Evolutionary conservation across 2,113 vertebrate genomes (phyloP).

Genomic region (Porphyrio hochstetteri): DNA sequence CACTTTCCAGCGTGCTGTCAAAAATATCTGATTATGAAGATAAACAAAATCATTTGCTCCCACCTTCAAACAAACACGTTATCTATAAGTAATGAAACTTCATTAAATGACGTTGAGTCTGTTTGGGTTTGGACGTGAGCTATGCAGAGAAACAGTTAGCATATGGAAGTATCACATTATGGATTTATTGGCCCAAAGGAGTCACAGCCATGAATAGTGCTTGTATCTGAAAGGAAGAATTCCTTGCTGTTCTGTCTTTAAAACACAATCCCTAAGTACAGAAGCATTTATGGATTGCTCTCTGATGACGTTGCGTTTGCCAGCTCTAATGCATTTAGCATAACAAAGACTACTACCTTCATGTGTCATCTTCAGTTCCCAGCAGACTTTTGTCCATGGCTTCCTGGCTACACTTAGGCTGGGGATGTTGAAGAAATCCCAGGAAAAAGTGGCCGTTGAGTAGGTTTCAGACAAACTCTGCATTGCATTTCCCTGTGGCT

Average conservation of each 20-base stretch:
- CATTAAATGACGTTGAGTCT: not conserved
- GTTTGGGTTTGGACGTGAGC: not conserved
- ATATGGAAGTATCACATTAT: not conserved
- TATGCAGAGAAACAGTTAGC: not conserved
- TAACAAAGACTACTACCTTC: not conserved
- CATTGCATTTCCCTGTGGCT: not conserved
- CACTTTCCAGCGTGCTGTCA: not conserved
- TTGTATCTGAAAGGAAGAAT: not conserved
- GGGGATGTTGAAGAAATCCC: not conserved
- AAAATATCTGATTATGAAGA: not conserved
- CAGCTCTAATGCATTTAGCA: not conserved
- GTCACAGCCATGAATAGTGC: not conserved
- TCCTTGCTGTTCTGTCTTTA: not conserved
- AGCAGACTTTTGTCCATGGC: not conserved
- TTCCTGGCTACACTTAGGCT: not conserved
- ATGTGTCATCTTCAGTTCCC: not conserved
- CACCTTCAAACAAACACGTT: not conserved
- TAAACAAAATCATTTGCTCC: not conserved
- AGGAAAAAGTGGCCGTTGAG: not conserved
- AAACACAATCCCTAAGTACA: not conserved
- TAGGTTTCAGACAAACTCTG: not conserved
- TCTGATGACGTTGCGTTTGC: fast-evolving
- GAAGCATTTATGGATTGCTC: not conserved
- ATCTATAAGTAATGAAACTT: not conserved
- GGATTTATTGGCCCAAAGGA: not conserved